These are phyloP conservation scores for Pandemis cinnamomeana DNA, from an alignment of 2,888 invertebrate genomes.

Conservation along the genomic window DNA sequence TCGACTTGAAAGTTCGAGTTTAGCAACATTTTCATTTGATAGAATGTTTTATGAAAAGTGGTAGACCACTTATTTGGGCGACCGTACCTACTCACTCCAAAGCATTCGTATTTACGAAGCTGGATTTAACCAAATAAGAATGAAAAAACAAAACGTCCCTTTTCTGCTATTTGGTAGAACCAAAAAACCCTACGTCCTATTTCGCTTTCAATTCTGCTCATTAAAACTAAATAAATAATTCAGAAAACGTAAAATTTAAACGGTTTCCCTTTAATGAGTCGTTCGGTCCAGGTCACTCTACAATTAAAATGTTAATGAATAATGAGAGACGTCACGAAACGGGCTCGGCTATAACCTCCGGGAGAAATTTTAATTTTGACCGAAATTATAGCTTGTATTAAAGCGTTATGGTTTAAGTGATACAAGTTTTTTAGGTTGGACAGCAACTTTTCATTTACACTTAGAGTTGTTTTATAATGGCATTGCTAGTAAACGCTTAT, in stretches of 20 bases:
- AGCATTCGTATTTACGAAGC: too few relatives aligned
- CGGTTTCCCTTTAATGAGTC: slow-evolving; percentile 37
- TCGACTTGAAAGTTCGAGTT: too few relatives aligned
- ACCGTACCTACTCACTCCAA: too few relatives aligned
- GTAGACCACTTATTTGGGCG: too few relatives aligned
- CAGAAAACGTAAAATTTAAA: slow-evolving; percentile 40
- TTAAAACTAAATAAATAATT: slow-evolving; percentile 41
- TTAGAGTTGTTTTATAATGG: too few relatives aligned
- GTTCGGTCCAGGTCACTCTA: slow-evolving; percentile 31
- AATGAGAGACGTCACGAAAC: slow-evolving; percentile 25
- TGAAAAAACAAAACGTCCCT: too few relatives aligned
- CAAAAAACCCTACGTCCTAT: background rate
- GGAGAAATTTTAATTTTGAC: slow-evolving; percentile 8
- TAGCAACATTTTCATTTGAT: too few relatives aligned
- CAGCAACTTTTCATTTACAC: too few relatives aligned
- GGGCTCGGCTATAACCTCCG: slow-evolving; percentile 10
- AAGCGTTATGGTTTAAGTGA: background rate
- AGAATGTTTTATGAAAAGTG: too few relatives aligned
- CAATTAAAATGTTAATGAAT: slow-evolving; percentile 40
- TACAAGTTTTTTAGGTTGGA: background rate
- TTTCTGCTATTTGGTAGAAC: background rate
- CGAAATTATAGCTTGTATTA: background rate
- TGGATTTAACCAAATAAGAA: background rate
- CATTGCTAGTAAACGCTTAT: too few relatives aligned
- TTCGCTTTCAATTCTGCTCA: slow-evolving; percentile 14